These are phyloP conservation scores for Chymomyza amoena DNA, from an alignment of 2,888 invertebrate species.

Conservation along the genomic window DNA sequence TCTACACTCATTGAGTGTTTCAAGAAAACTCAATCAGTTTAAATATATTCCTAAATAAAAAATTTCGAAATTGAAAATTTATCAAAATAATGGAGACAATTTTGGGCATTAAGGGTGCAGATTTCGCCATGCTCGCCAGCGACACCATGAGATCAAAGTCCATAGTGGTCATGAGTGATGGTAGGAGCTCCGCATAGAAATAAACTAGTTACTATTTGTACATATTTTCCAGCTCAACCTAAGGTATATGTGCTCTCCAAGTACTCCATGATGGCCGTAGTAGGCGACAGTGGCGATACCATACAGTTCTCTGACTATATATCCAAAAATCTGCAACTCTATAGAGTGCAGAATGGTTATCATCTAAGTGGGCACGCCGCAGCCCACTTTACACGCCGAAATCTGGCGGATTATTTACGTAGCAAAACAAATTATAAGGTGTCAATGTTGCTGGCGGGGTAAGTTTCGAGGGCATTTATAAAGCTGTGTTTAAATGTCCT, in stretches of 20 bases:
- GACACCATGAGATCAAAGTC: slow-evolving; percentile 92
- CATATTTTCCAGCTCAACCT: slow-evolving; percentile 85
- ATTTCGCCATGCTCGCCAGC: slow-evolving; percentile 93
- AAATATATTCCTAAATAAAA: background rate
- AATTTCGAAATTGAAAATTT: slow-evolving; percentile 31
- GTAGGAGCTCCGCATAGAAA: slow-evolving; percentile 76
- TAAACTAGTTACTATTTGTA: no score
- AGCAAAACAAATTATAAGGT: slow-evolving; percentile 82
- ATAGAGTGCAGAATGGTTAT: slow-evolving; percentile 98
- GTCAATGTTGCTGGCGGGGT: slow-evolving; percentile 62
- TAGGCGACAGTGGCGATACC: slow-evolving; percentile 96
- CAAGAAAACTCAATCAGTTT: background rate
- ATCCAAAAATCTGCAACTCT: slow-evolving; percentile 96
- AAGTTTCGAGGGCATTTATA: slow-evolving; percentile 6
- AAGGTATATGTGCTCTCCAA: slow-evolving; percentile 94
- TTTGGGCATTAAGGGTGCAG: slow-evolving; percentile 91
- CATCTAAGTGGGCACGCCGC: slow-evolving; percentile 94
- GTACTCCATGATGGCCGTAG: slow-evolving; percentile 91
- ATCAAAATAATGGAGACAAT: slow-evolving; percentile 86
- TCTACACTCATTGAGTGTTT: background rate
- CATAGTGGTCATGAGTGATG: slow-evolving; percentile 90
- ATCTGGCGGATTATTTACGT: slow-evolving; percentile 94
- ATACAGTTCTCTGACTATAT: slow-evolving; percentile 98
- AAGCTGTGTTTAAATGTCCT: background rate
- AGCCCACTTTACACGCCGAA: slow-evolving; percentile 93